Evolutionary conservation across 2,888 invertebrate species (phyloP), one percentile per base, ranked within the genome.

Genomic region (Coecobrya sp.): DNA sequence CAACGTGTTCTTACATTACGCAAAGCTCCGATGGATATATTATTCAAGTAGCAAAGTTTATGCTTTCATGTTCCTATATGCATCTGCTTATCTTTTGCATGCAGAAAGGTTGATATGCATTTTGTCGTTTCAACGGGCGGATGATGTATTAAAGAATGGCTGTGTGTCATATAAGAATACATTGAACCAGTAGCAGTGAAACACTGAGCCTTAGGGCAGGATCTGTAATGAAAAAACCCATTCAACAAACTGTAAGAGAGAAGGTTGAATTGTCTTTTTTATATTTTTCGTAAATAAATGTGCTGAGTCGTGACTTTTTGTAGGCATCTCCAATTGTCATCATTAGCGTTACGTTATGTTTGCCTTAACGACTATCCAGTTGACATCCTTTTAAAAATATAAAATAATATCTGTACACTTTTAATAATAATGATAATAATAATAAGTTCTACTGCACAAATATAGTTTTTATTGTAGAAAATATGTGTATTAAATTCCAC

Each of bases 301-400:
- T 79, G 55, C 79, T 49, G 52, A 49, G 1, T 25, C 79, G 49
- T 36, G 4, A 13, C 5, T 76, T 25, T 49, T 76, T 49, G 49
- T 49, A 49, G 10, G 49, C 49, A 13, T 49, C 52, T 52, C n/a
- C 52, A 79, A 52, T 27, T 76, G 22, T 76, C 49, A 19, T 76
- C 49, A 76, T 76, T 49, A 76, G 25, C 25, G 49, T 10, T 49
- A 11, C 25, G 49, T 10, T 49, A 11, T 76, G 25, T 49, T 49
- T 25, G 3, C 49, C 25, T 22, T 49, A 76, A 76, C 49, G 49
- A 76, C 49, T 30, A 30, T 16, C 65, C 25, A 27, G 30, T 68
- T 13, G 30, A 68, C 16, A 55, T 55, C n/a, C n/a, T 19, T 55
- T n/a, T 2, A 19, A 16, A n/a, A 16, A n/a, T 5, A n/a, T 3